Evolutionary conservation across 2,888 invertebrate genomes (phyloP).

Genomic region (Stenolophus ochropezus): DNA sequence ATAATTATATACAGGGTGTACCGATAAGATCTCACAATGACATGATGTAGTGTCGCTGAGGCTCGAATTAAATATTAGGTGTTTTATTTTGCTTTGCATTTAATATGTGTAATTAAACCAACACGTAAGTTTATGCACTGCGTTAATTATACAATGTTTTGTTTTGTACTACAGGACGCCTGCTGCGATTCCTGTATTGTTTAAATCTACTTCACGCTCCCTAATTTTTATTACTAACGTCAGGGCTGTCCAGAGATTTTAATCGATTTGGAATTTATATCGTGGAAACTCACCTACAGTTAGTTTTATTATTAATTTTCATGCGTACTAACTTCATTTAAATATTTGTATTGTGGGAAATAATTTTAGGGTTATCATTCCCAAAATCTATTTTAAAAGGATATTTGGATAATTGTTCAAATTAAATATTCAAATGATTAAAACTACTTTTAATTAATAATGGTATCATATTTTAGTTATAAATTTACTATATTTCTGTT

Average conservation of each 20-base stretch:
- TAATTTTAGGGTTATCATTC: too few relatives aligned
- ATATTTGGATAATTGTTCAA: too few relatives aligned
- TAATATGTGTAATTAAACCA: slow-evolving; percentile 39
- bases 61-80: slow-evolving; percentile 49
- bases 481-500: too few relatives aligned
- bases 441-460: too few relatives aligned
- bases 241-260: background rate
- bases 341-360: background rate
- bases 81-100: slow-evolving; percentile 39
- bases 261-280: background rate
- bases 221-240: slow-evolving; percentile 44
- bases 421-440: too few relatives aligned
- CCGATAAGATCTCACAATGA: slow-evolving; percentile 36
- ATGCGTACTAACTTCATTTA: background rate
- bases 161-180: slow-evolving; percentile 40
- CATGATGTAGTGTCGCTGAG: slow-evolving; percentile 46
- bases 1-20: slow-evolving; percentile 48
- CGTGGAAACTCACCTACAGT: background rate
- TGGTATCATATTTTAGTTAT: too few relatives aligned
- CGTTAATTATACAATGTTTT: slow-evolving; percentile 48
- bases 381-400: too few relatives aligned
- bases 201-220: slow-evolving; percentile 19
- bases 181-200: slow-evolving; percentile 31
- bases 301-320: background rate
- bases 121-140: slow-evolving; percentile 48